A percentile compares a stretch with the other conserved stretches of the same genome.
Evolutionary conservation across 2,113 vertebrate species (phyloP).

Genomic region (Lanius collurio): DNA sequence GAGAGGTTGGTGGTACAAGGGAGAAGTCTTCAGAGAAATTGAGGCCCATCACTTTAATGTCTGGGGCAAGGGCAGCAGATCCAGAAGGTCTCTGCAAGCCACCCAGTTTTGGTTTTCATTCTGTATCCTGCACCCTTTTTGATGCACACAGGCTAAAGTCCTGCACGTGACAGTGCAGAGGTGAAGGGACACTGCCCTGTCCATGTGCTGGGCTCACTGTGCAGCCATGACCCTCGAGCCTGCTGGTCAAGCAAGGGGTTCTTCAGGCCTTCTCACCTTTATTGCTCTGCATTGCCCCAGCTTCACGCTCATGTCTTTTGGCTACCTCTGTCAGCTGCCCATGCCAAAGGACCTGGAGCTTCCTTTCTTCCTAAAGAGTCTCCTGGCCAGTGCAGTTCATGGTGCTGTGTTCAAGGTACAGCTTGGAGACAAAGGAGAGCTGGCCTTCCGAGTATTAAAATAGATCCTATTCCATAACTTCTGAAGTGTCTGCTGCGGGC

Average conservation of each 20-base stretch:
- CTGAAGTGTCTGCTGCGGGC: accelerated
- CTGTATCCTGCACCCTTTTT: not conserved
- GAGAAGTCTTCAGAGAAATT: not conserved
- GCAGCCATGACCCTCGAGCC: not conserved
- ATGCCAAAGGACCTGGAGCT: not conserved
- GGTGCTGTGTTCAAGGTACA: not conserved
- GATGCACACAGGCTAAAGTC: not conserved
- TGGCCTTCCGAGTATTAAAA: not conserved
- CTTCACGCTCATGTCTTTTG: accelerated
- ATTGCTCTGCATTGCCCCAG: not conserved
- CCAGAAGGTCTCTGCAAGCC: not conserved
- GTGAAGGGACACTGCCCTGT: not conserved
- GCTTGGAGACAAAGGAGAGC: not conserved
- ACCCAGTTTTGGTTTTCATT: not conserved
- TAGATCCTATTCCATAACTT: not conserved
- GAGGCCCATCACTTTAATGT: not conserved
- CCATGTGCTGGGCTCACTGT: not conserved
- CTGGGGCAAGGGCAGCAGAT: not conserved
- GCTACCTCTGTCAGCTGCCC: not conserved
- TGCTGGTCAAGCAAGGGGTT: accelerated
- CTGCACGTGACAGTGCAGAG: not conserved
- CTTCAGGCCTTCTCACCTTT: not conserved
- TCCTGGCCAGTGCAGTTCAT: not conserved
- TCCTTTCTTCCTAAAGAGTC: accelerated
- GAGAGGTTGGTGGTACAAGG: not conserved